Evolutionary conservation across 1,140 invertebrate genomes (phyloP).

Genomic region (Zaprionus nigranus): DNA sequence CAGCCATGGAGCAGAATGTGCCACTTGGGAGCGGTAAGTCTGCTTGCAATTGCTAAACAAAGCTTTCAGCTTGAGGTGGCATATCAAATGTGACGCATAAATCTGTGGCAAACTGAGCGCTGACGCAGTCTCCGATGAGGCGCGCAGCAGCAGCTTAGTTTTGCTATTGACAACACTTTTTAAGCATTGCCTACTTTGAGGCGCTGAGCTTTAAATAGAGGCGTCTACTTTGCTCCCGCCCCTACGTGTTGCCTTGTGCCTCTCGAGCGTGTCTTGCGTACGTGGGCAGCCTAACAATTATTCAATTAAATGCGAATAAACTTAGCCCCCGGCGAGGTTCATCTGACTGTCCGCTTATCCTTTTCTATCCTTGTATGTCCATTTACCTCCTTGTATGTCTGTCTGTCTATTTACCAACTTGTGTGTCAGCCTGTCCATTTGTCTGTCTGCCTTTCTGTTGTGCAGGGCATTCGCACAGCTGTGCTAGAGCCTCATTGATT

Average conservation of each 20-base stretch:
- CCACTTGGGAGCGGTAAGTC: constrained; percentile 84
- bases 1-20: constrained; percentile 70
- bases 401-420: neutral
- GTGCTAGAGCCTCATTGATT: constrained; percentile 47
- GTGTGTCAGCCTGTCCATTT: no score
- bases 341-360: constrained; percentile 11
- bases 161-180: neutral
- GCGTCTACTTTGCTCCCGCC: neutral
- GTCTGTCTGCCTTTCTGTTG: constrained; percentile 5
- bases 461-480: constrained; percentile 28
- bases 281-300: constrained; percentile 78
- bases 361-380: neutral
- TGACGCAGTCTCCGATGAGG: constrained; percentile 61
- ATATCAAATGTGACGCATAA: constrained; percentile 69
- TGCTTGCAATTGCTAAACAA: constrained; percentile 18
- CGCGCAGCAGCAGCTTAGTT: constrained; percentile 26
- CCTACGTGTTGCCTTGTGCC: neutral
- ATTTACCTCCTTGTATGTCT: neutral
- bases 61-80: constrained; percentile 6
- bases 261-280: constrained; percentile 30
- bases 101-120: constrained; percentile 37
- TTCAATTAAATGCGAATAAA: constrained; percentile 83
- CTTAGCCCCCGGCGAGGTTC: constrained; percentile 47
- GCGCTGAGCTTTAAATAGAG: constrained; percentile 28
- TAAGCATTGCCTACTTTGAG: constrained; percentile 44